A percentile compares a stretch with the other conserved stretches of the same genome.
Conservation (phyloP, 2,113 vertebrate genomes). For the Charina bottae region DNA sequence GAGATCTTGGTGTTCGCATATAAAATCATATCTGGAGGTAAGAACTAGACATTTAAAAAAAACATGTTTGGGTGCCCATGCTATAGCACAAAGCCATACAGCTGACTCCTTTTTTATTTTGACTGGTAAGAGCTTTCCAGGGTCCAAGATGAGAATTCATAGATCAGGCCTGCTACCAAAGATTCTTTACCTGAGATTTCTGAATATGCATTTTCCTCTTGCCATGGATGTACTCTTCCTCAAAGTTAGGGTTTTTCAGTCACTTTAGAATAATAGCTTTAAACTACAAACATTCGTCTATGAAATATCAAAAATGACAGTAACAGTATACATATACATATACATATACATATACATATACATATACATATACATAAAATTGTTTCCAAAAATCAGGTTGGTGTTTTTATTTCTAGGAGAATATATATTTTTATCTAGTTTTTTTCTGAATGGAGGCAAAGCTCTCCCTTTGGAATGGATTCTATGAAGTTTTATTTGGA, state of each 20-base stretch:
- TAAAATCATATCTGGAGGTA: neutral
- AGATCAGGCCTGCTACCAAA: neutral
- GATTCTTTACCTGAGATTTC: neutral
- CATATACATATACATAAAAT: neutral
- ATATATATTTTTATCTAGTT: slow-evolving; percentile 19
- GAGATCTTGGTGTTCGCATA: neutral
- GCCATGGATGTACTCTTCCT: neutral
- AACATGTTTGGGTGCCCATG: neutral
- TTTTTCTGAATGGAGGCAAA: neutral
- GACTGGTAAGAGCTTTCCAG: neutral
- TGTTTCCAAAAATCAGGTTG: neutral
- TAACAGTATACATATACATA: neutral
- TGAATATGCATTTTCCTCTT: neutral
- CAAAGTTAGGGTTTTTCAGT: neutral
- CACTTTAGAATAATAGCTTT: neutral
- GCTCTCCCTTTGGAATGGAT: neutral
- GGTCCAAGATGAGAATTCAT: neutral
- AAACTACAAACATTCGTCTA: no score
- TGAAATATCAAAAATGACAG: neutral
- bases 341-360: neutral
- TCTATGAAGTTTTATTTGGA: neutral
- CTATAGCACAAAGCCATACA: neutral
- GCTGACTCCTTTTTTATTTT: neutral
- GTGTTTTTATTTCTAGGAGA: neutral
- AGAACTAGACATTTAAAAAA: neutral